phyloP scores from a whole-genome alignment of 1,140 invertebrate species.

The Ips nitidus region DNA sequence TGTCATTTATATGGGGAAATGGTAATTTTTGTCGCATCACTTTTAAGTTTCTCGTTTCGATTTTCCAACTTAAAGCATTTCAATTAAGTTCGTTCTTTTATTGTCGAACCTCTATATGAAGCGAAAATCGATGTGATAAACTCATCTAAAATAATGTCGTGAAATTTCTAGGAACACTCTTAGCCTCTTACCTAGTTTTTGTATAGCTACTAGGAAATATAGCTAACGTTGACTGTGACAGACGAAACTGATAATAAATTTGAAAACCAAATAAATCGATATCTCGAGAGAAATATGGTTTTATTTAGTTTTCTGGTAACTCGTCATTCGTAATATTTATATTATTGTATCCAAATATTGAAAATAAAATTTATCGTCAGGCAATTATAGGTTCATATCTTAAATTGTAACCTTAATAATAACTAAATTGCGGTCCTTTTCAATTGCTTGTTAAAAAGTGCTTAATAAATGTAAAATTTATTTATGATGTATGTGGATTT shows the following conservation, averaged over 20 bases:
- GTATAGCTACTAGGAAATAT: slow-evolving; percentile 30
- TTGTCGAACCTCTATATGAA: too few species aligned
- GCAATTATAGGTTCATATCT: slow-evolving; percentile 44
- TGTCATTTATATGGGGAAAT: slow-evolving; percentile 37
- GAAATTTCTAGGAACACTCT: not conserved
- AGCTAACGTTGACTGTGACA: slow-evolving; percentile 25
- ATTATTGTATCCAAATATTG: slow-evolving; percentile 10
- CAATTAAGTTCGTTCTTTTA: too few species aligned
- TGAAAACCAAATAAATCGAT: not conserved
- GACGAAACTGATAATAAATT: not conserved
- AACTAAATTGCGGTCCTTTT: slow-evolving; percentile 43
- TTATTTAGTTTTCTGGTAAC: slow-evolving; percentile 27
- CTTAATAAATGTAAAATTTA: slow-evolving; percentile 52
- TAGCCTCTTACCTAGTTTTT: slow-evolving; percentile 31
- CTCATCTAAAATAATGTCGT: not conserved
- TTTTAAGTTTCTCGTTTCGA: slow-evolving; percentile 18
- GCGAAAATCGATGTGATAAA: slow-evolving; percentile 1
- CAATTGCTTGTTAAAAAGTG: slow-evolving; percentile 50
- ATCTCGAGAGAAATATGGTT: not conserved
- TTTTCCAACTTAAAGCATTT: too few species aligned
- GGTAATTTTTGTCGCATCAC: slow-evolving; percentile 34
- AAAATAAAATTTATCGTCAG: slow-evolving; percentile 40
- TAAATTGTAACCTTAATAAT: slow-evolving; percentile 41
- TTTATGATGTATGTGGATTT: slow-evolving; percentile 41
- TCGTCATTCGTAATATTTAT: slow-evolving; percentile 26